Base-by-base conservation (phyloP, 1,140 invertebrate species). In the Nasonia giraulti region DNA sequence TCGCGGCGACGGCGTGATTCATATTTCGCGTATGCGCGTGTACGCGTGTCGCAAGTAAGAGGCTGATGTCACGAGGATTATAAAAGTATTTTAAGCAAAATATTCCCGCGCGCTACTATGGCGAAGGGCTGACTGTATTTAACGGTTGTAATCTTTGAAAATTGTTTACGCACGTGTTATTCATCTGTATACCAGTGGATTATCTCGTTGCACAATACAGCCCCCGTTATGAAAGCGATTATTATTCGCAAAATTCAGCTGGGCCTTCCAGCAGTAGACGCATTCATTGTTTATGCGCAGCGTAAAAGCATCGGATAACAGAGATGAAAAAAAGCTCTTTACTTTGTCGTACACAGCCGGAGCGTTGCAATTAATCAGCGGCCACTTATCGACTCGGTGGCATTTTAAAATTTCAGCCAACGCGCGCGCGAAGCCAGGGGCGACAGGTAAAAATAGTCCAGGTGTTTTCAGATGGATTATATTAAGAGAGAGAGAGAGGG, bases 1-100 rank as follows among this genome's bases (percentile, higher is more conserved):
- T 50, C 50, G 17, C 17, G 44, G 62, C n/a, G 37, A 12, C 66
- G n/a, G 23, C 79, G 2, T 80, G 79, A 80, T 71, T 80, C 66
- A 80, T 71, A 73, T 20, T 62, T 7, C n/a, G 17, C 17, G 17
- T 62, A 14, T n/a, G 55, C 3, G 55, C 50, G 17, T 20, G 50
- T 17, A n/a, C 20, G 50, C 17, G 37, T 31, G 69, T 27, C 23
- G 10, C 27, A 47, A 80, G 68, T 71, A 71, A 33, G 40, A 68
- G 69, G 2, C 4, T 47, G 37, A 71, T 14, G 37, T 47, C 79
- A 80, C 31, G 37, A 80, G 50, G 40, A 31, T 73, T 81, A 33
- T 81, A 73, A 81, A n/a, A 47, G 44, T 73, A 81, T 81, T 81
- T 81, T 81, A 74, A 81, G 80, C 44, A 12, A 23, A 81, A 81